Evolutionary conservation across 1,140 invertebrate species (phyloP).

Genomic region (Theocolax elegans): DNA sequence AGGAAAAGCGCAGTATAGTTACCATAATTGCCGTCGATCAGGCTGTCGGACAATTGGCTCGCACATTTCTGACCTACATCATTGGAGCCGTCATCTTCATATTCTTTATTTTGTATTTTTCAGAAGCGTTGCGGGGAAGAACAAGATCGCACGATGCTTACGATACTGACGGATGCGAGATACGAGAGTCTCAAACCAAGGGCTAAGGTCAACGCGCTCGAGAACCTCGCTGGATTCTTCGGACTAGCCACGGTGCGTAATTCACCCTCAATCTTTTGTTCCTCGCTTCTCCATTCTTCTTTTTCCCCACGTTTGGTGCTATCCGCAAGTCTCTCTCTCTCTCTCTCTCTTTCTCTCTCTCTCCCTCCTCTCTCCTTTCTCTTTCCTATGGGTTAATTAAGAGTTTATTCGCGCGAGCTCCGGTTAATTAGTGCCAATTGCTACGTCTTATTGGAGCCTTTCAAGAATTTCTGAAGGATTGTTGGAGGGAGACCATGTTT

Average conservation of each 20-base stretch:
- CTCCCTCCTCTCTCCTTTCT: not conserved
- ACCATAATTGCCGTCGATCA: too few relatives aligned
- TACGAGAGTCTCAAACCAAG: constrained; percentile 65
- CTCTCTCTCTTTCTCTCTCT: not conserved
- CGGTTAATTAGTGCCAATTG: constrained; percentile 13
- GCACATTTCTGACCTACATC: not conserved
- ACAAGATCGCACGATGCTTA: constrained; percentile 62
- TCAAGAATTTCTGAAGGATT: not conserved
- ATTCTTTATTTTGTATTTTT: not conserved
- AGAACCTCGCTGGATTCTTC: constrained; percentile 69
- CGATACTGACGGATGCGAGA: constrained; percentile 65
- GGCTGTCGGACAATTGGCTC: too few relatives aligned
- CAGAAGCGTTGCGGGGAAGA: constrained; percentile 63
- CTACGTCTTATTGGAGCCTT: not conserved
- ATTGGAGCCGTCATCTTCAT: not conserved
- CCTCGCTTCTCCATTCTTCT: not conserved
- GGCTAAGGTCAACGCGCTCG: constrained; percentile 66
- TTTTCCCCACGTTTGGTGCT: not conserved
- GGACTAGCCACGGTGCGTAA: constrained; percentile 68
- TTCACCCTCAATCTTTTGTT: not conserved
- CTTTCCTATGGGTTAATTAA: constrained; percentile 15
- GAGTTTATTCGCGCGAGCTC: not conserved
- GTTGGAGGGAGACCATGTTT: not conserved
- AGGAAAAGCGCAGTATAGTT: too few relatives aligned
- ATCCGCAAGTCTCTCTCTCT: not conserved